Evolutionary conservation across 2,113 vertebrate species (phyloP).

Genomic region (Calonectris borealis): DNA sequence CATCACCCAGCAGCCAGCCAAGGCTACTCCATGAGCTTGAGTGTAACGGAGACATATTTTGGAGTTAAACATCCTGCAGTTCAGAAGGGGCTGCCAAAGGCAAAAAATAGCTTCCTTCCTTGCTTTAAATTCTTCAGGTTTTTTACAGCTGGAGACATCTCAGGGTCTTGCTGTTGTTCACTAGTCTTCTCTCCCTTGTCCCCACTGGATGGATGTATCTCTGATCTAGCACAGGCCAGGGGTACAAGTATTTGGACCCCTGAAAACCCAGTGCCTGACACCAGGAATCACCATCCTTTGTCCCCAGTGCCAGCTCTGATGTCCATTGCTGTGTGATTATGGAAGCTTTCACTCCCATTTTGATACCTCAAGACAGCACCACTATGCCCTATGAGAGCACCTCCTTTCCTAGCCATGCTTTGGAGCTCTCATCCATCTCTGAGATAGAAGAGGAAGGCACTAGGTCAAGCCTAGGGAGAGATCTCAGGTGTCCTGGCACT

Average conservation of each 20-base stretch:
- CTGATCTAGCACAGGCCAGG: not conserved
- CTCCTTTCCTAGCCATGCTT: not conserved
- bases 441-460: not conserved
- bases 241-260: not conserved
- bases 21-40: not conserved
- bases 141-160: not conserved
- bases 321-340: not conserved
- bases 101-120: not conserved
- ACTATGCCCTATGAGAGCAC: not conserved
- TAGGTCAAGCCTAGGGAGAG: not conserved
- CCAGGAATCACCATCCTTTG: not conserved
- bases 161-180: not conserved
- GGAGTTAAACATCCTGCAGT: conserved; percentile 46
- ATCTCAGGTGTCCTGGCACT: not conserved
- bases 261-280: not conserved
- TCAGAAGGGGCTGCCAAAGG: conserved; percentile 4
- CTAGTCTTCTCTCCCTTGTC: not conserved
- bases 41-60: not conserved
- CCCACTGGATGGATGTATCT: not conserved
- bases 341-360: not conserved
- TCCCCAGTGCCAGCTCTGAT: not conserved
- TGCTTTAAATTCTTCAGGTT: not conserved
- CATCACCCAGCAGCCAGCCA: not conserved
- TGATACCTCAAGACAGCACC: not conserved
- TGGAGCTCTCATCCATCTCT: not conserved